phyloP scores from a whole-genome alignment of 2,888 invertebrate genomes.

The Chorisops tibialis region DNA sequence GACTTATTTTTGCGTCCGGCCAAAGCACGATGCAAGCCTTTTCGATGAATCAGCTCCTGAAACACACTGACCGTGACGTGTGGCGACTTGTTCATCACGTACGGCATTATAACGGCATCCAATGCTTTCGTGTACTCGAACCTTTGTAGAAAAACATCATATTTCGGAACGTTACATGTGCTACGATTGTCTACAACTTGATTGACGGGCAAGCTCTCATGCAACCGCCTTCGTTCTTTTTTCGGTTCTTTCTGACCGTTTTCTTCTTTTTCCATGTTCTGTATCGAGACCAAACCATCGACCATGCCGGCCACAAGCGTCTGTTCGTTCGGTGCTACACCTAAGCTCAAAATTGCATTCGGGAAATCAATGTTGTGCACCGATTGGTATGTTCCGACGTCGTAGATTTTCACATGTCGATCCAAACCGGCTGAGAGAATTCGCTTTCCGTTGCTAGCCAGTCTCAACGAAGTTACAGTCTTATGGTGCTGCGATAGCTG shows the following conservation, averaged over 20 bases:
- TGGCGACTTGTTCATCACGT: constrained; percentile 64
- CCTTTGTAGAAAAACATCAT: constrained; percentile 70
- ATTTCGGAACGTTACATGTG: constrained; percentile 44
- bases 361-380: constrained; percentile 89
- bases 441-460: constrained; percentile 77
- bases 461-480: constrained; percentile 81
- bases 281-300: constrained; percentile 86
- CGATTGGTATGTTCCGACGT: constrained; percentile 78
- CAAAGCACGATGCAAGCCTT: constrained; percentile 72
- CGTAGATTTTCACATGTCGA: constrained; percentile 90
- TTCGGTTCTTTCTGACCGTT: constrained; percentile 42
- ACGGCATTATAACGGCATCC: constrained; percentile 62
- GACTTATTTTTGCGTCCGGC: constrained; percentile 67
- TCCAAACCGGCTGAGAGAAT: constrained; percentile 89
- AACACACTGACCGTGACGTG: constrained; percentile 76
- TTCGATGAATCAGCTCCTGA: constrained; percentile 81
- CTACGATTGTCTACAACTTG: constrained; percentile 53
- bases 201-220: constrained; percentile 53
- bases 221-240: constrained; percentile 50
- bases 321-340: constrained; percentile 70
- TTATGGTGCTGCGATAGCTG: constrained; percentile 91
- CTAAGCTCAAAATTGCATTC: constrained; percentile 85
- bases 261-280: constrained; percentile 65
- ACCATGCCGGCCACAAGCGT: constrained; percentile 88
- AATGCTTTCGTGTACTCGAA: constrained; percentile 82